phyloP scores from a whole-genome alignment of 2,113 vertebrate species.

The Neolamprologus longior region DNA sequence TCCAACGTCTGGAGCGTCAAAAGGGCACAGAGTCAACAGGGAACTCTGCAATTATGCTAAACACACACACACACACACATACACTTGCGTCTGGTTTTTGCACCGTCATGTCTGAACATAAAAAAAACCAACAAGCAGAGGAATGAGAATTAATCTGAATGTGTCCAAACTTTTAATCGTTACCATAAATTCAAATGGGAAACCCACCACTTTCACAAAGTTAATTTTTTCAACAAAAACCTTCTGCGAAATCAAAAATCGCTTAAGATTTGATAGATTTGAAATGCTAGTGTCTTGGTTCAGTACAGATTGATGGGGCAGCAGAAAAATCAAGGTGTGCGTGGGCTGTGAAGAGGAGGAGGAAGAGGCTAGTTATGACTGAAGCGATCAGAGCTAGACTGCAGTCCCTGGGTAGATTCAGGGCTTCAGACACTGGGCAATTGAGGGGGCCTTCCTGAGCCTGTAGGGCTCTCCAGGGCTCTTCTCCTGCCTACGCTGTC shows the following conservation, averaged over 20 bases:
- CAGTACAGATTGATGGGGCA: neutral
- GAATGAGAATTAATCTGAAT: neutral
- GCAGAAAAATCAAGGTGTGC: neutral
- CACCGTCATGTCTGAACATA: constrained; percentile 24
- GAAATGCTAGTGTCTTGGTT: neutral
- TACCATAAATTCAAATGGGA: neutral
- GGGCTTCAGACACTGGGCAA: constrained; percentile 38
- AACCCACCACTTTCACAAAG: neutral
- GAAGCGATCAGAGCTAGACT: constrained; percentile 13
- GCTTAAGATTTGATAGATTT: neutral
- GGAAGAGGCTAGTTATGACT: neutral
- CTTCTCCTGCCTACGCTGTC: constrained; percentile 34
- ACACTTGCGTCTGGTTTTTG: constrained; percentile 28
- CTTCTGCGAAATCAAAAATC: neutral
- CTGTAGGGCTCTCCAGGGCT: constrained; percentile 40
- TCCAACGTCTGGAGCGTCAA: constrained; percentile 22
- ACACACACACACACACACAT: neutral
- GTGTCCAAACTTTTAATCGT: neutral
- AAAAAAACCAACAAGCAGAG: neutral
- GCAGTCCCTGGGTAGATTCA: constrained; percentile 6
- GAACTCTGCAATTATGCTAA: constrained; percentile 33
- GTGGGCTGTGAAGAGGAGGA: neutral
- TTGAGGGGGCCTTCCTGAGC: constrained; percentile 29
- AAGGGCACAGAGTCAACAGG: constrained; percentile 32
- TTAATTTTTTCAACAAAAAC: neutral